These are phyloP conservation scores for Limenitis camilla DNA, from an alignment of 2,888 invertebrate species.

Conservation along the genomic window DNA sequence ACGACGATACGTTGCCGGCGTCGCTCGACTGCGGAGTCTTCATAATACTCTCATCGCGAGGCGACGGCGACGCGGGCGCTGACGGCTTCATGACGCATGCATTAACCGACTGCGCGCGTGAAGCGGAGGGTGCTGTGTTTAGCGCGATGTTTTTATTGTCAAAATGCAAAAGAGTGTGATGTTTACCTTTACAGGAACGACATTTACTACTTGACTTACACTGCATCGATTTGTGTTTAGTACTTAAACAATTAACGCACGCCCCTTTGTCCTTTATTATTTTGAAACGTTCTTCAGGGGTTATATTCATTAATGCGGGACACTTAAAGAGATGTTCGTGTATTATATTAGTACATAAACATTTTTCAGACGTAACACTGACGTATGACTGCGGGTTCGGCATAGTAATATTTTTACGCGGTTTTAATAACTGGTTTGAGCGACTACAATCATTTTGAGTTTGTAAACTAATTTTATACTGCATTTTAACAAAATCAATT, in stretches of 20 bases:
- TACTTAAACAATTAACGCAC: not conserved
- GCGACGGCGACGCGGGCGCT: not conserved
- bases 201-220: not conserved
- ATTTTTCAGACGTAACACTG: too few species aligned
- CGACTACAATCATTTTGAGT: too few species aligned
- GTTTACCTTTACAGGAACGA: not conserved
- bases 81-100: not conserved
- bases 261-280: not conserved
- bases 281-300: not conserved
- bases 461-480: too few species aligned
- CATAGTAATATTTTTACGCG: not conserved
- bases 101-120: not conserved
- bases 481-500: too few species aligned
- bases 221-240: not conserved
- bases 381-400: too few species aligned
- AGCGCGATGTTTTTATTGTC: not conserved
- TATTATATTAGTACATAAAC: not conserved
- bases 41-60: not conserved
- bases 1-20: not conserved
- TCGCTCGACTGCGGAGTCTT: not conserved
- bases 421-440: too few species aligned
- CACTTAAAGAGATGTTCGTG: not conserved
- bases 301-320: not conserved
- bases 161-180: not conserved
- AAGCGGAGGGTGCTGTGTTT: not conserved